Evolutionary conservation across 2,888 invertebrate species (phyloP).

Genomic region (Agrotis puta): DNA sequence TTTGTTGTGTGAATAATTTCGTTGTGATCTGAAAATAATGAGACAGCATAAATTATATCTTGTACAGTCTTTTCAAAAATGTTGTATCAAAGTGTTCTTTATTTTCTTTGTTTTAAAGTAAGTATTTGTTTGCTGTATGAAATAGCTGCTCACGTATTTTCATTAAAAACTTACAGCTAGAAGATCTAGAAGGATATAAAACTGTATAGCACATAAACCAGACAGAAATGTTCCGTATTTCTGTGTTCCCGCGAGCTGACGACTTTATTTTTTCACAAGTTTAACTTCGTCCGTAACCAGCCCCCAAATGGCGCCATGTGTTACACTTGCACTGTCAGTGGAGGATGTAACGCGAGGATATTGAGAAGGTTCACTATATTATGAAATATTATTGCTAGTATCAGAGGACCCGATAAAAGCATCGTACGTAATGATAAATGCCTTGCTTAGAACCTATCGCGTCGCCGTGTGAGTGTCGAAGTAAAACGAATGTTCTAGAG

Average conservation of each 20-base stretch:
- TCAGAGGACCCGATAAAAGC: no score
- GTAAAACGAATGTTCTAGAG: no score
- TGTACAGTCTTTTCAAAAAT: background rate
- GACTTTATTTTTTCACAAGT: constrained; percentile 49
- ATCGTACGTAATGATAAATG: no score
- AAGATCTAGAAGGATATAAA: constrained; percentile 24
- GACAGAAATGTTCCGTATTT: constrained; percentile 12
- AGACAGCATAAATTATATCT: constrained; percentile 18
- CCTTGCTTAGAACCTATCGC: no score
- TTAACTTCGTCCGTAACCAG: constrained; percentile 46
- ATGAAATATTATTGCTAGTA: no score
- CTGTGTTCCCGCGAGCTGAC: constrained; percentile 29
- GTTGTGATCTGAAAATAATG: constrained; percentile 29
- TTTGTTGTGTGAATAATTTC: constrained; percentile 38
- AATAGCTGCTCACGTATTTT: constrained; percentile 3
- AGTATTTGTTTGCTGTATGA: background rate
- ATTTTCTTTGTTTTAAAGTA: background rate
- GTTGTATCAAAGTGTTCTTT: background rate
- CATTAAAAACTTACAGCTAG: background rate
- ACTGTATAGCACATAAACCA: constrained; percentile 6
- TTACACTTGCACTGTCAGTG: constrained; percentile 51
- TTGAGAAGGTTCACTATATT: constrained; percentile 24
- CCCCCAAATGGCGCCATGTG: constrained; percentile 48
- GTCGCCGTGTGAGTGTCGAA: no score
- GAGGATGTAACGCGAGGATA: background rate